Evolutionary conservation across 2,113 vertebrate genomes (phyloP).

Genomic region (Emberiza fucata): DNA sequence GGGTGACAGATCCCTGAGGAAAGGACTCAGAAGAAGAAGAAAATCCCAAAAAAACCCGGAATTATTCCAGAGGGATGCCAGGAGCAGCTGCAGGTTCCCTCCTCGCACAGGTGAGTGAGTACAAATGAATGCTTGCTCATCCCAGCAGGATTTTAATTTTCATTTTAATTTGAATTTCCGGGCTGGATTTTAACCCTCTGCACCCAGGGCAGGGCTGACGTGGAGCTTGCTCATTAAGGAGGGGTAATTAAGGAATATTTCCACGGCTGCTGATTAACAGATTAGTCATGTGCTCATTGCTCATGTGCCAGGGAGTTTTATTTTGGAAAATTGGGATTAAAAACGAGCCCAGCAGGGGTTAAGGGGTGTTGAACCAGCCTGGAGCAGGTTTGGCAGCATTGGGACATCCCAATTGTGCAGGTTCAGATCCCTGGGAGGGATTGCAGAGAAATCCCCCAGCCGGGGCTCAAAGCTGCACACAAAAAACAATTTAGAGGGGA

Average conservation of each 20-base stretch:
- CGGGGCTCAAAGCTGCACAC: too few relatives aligned
- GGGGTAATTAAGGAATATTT: background rate
- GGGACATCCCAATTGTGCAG: background rate
- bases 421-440: background rate
- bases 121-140: background rate
- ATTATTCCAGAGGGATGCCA: too few relatives aligned
- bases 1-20: too few relatives aligned
- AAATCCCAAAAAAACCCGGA: background rate
- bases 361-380: background rate
- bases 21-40: background rate
- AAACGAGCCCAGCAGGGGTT: background rate
- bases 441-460: background rate
- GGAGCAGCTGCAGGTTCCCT: background rate
- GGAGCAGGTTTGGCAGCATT: conserved; percentile 2
- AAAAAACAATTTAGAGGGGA: background rate
- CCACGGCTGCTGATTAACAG: background rate
- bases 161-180: background rate
- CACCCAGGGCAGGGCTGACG: background rate
- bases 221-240: background rate
- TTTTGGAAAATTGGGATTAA: background rate
- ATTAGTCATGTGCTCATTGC: background rate
- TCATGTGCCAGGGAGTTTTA: background rate
- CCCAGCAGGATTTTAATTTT: background rate
- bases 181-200: background rate
- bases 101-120: background rate